These are phyloP conservation scores for Tinamus guttatus DNA, from an alignment of 2,113 vertebrate genomes.

Conservation along the genomic window DNA sequence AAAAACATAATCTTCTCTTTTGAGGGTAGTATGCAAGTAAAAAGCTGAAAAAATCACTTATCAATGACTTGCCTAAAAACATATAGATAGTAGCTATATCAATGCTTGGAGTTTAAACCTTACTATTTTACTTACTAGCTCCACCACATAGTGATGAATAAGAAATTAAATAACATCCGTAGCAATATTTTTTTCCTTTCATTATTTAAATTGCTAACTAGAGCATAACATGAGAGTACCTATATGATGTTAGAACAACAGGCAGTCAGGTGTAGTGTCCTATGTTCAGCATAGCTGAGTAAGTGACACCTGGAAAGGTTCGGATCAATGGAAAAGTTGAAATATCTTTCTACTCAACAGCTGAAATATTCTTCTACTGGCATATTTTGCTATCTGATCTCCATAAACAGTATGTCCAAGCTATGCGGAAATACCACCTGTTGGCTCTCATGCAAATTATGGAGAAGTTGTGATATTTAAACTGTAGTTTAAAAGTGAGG, in stretches of 20 bases:
- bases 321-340: neutral
- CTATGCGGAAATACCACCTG: neutral
- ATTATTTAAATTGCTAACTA: neutral
- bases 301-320: neutral
- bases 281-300: neutral
- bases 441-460: rapidly evolving
- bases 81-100: rapidly evolving
- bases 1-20: neutral
- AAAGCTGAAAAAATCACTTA: neutral
- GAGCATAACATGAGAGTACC: neutral
- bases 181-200: neutral
- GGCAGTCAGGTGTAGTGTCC: neutral
- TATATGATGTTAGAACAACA: neutral
- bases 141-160: neutral
- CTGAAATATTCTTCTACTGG: neutral
- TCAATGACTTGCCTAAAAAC: neutral
- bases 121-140: neutral
- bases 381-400: neutral
- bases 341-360: neutral
- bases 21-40: neutral
- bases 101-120: neutral
- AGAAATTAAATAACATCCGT: neutral
- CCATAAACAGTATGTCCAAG: neutral
- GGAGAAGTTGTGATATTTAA: neutral
- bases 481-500: neutral